Percentiles rank a stretch among this genome's conserved stretches.
phyloP scores from a whole-genome alignment of 1,140 invertebrate genomes.

The Liolophura sinensis region DNA sequence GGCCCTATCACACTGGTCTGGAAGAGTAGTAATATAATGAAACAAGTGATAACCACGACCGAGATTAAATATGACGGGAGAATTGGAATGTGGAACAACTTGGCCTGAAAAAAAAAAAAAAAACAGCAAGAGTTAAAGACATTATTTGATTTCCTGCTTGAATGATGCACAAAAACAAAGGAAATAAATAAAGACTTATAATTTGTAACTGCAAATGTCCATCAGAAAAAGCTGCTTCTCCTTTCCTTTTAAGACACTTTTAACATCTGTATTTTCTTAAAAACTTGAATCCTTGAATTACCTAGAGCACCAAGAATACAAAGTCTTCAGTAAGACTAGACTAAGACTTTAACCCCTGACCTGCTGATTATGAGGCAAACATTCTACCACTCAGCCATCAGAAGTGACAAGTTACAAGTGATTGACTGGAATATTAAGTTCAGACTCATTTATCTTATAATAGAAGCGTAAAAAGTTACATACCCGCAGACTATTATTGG shows the following conservation, averaged over 20 bases:
- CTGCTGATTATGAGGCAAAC: too few relatives aligned
- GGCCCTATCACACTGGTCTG: conserved; percentile 46
- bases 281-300: too few relatives aligned
- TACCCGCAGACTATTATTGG: conserved; percentile 50
- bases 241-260: background rate
- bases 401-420: too few relatives aligned
- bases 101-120: conserved; percentile 49
- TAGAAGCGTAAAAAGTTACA: conserved; percentile 9
- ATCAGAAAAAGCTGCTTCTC: background rate
- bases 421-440: too few relatives aligned
- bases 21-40: conserved; percentile 49
- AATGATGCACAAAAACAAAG: background rate
- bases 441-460: too few relatives aligned
- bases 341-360: too few relatives aligned
- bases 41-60: conserved; percentile 34
- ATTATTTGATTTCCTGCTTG: too few relatives aligned
- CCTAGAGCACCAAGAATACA: too few relatives aligned
- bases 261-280: background rate
- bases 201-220: background rate
- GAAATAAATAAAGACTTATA: background rate
- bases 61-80: conserved; percentile 48
- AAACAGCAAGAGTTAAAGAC: background rate
- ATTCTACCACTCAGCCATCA: too few relatives aligned
- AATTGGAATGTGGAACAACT: conserved; percentile 56
- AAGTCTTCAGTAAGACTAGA: too few relatives aligned